Percentiles rank a stretch among this genome's conserved stretches.
phyloP scores from a whole-genome alignment of 2,113 vertebrate genomes.

The Excalfactoria chinensis region DNA sequence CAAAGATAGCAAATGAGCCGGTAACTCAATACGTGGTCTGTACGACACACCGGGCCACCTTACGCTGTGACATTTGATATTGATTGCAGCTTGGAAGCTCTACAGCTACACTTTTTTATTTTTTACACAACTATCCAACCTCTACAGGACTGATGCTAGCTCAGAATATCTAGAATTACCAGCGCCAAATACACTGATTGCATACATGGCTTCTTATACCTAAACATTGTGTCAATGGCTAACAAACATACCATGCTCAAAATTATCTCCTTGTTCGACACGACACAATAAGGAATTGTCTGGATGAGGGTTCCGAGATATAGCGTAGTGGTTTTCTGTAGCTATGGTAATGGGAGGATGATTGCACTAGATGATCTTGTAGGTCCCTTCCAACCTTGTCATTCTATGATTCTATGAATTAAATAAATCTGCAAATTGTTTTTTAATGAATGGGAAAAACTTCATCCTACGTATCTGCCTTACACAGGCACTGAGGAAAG shows the following conservation, averaged over 20 bases:
- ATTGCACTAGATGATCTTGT: no score
- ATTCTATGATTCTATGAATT: not conserved
- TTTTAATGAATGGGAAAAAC: not conserved
- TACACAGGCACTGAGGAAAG: not conserved
- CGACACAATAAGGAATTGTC: not conserved
- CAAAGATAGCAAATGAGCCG: constrained; percentile 73
- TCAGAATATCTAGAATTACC: not conserved
- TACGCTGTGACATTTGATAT: constrained; percentile 51
- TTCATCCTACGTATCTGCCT: rapidly evolving
- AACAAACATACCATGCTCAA: not conserved
- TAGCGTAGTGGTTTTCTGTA: no score
- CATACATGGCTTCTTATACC: not conserved
- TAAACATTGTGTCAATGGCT: not conserved
- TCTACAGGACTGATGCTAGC: constrained; percentile 11
- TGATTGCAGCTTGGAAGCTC: constrained; percentile 53
- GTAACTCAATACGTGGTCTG: constrained; percentile 52
- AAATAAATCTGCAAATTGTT: not conserved
- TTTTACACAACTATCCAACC: constrained; percentile 16
- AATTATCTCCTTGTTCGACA: not conserved
- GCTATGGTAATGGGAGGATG: no score
- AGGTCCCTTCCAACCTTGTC: no score
- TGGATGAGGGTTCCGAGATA: no score
- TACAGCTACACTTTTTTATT: not conserved
- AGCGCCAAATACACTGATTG: not conserved
- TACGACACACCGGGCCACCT: constrained; percentile 51